Conservation (phyloP, 2,888 invertebrate species). For the Sceliomorpha sp. region DNA sequence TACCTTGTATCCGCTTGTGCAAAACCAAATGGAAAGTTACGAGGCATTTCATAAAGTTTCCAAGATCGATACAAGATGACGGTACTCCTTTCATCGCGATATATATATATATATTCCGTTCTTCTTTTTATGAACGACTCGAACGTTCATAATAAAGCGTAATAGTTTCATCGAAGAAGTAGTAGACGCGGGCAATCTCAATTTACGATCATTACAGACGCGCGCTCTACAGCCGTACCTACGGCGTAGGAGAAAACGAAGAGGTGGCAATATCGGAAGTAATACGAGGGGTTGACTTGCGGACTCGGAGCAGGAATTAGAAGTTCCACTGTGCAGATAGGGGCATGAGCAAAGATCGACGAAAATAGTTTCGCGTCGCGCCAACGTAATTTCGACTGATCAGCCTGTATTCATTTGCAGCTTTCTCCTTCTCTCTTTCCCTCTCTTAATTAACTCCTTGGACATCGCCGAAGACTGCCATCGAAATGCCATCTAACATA, state of each 20-base stretch:
- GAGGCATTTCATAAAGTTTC: constrained; percentile 14
- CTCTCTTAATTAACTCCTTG: constrained; percentile 64
- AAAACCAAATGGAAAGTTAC: constrained; percentile 4
- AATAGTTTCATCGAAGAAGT: constrained; percentile 31
- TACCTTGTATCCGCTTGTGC: neutral
- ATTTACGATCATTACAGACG: constrained; percentile 51
- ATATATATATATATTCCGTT: too few species aligned
- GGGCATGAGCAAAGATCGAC: constrained; percentile 55
- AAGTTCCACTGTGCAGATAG: constrained; percentile 21
- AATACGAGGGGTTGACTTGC: constrained; percentile 39
- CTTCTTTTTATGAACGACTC: constrained; percentile 36
- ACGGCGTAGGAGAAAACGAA: constrained; percentile 20
- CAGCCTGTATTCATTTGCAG: constrained; percentile 70
- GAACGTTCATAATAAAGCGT: constrained; percentile 39
- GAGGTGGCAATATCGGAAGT: constrained; percentile 40
- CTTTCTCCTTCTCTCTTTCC: too few species aligned
- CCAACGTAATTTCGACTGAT: constrained; percentile 69
- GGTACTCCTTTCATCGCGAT: constrained; percentile 8
- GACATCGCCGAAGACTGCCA: constrained; percentile 19
- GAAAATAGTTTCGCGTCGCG: constrained; percentile 67
- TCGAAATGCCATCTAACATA: constrained; percentile 18
- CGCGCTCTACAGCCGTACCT: constrained; percentile 18
- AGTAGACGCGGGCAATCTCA: constrained; percentile 38
- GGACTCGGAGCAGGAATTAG: constrained; percentile 18
- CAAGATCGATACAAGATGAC: constrained; percentile 32